These are phyloP conservation scores for Drosophila sechellia DNA, from an alignment of 1,140 invertebrate genomes.

Conservation along the genomic window DNA sequence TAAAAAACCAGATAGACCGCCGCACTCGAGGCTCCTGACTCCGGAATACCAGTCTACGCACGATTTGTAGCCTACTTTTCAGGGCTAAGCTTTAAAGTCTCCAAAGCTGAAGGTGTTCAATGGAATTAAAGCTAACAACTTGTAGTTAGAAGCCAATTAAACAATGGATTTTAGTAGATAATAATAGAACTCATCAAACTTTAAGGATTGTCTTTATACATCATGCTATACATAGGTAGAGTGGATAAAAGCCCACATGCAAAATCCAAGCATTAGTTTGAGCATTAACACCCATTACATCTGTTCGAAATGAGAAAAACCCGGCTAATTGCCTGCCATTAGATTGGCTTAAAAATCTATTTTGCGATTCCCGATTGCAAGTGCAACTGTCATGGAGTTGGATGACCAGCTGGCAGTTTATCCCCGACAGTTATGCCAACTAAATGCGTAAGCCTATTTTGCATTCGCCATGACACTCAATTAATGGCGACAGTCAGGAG, in stretches of 20 bases:
- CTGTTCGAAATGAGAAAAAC: neutral
- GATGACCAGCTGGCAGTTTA: slow-evolving; percentile 39
- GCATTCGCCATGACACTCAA: slow-evolving; percentile 67
- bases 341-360: slow-evolving; percentile 36
- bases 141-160: too few species aligned
- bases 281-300: neutral
- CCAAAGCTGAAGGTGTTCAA: neutral
- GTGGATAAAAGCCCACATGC: too few species aligned
- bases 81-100: neutral
- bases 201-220: too few species aligned
- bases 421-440: slow-evolving; percentile 39
- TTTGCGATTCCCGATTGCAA: slow-evolving; percentile 19
- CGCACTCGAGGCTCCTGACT: neutral
- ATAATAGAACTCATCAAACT: too few species aligned
- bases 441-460: slow-evolving; percentile 64
- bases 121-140: too few species aligned
- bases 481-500: slow-evolving; percentile 48
- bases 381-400: slow-evolving; percentile 33
- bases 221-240: too few species aligned
- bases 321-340: slow-evolving; percentile 25
- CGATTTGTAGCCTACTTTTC: neutral
- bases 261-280: too few species aligned
- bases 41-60: neutral
- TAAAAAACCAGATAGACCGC: slow-evolving; percentile 10
- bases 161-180: too few species aligned